phyloP scores from a whole-genome alignment of 2,888 invertebrate species.

The Panorpa germanica region DNA sequence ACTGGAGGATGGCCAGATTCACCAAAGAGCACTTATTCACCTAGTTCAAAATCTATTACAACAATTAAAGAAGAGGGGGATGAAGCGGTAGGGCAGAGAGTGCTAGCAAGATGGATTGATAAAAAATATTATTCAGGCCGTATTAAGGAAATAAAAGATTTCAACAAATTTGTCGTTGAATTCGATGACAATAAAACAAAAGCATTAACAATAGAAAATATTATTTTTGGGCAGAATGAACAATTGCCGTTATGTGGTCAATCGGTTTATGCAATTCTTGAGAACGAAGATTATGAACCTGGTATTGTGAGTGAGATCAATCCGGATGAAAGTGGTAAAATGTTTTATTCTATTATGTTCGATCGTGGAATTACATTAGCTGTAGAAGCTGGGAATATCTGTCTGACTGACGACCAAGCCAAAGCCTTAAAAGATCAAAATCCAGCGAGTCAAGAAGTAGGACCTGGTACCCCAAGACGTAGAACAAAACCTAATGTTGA shows the following conservation, averaged over 20 bases:
- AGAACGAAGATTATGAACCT: conserved; percentile 32
- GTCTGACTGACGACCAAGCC: conserved; percentile 35
- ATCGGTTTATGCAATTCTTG: conserved; percentile 32
- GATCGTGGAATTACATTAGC: conserved; percentile 25
- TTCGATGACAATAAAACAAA: conserved; percentile 44
- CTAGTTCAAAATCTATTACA: too few relatives aligned
- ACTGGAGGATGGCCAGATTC: too few relatives aligned
- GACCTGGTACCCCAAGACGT: conserved; percentile 5
- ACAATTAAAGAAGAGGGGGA: conserved; percentile 8
- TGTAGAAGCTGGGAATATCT: conserved; percentile 32
- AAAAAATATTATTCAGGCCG: conserved; percentile 45
- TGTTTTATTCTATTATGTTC: conserved; percentile 13
- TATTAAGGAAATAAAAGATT: conserved; percentile 33
- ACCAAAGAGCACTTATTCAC: too few relatives aligned
- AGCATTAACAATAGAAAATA: conserved; percentile 35
- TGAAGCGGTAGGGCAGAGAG: conserved; percentile 18
- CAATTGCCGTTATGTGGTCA: conserved; percentile 29
- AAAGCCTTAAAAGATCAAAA: conserved; percentile 25
- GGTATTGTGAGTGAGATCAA: conserved; percentile 24
- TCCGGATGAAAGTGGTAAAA: conserved; percentile 9
- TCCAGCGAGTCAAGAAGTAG: conserved; percentile 9
- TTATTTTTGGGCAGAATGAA: conserved; percentile 31
- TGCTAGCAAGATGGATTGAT: conserved; percentile 48
- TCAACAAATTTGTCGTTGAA: conserved; percentile 37
- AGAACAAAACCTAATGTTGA: too few relatives aligned